phyloP scores from a whole-genome alignment of 2,888 invertebrate genomes.

The Nematopogon swammerdamellus region DNA sequence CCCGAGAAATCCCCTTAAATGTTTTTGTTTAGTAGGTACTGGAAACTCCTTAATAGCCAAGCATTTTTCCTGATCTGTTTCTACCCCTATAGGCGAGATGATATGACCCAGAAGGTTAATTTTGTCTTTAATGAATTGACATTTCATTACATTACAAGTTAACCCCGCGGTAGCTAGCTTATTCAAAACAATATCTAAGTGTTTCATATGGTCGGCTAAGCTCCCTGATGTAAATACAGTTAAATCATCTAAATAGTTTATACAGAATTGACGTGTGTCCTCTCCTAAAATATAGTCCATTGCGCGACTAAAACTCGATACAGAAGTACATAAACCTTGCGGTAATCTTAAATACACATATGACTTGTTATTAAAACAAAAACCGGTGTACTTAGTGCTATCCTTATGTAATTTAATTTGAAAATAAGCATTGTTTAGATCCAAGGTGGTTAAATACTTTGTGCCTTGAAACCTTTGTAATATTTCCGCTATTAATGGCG shows the following conservation, averaged over 20 bases:
- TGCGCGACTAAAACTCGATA: conserved; percentile 7
- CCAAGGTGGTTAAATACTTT: conserved; percentile 11
- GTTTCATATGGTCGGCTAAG: conserved; percentile 6
- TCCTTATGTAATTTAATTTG: conserved; percentile 7
- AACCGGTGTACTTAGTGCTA: conserved; percentile 9
- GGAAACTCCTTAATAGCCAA: conserved; percentile 16
- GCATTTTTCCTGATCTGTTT: conserved; percentile 10
- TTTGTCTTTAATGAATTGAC: conserved; percentile 4
- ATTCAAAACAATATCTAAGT: conserved; percentile 5
- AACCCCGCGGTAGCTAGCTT: conserved; percentile 4
- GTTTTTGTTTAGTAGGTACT: conserved; percentile 14
- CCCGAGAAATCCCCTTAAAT: conserved; percentile 3
- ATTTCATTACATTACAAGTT: conserved; percentile 8
- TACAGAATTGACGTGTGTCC: conserved; percentile 8
- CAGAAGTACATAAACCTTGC: conserved; percentile 10
- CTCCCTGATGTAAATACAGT: conserved; percentile 4
- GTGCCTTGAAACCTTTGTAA: conserved; percentile 14
- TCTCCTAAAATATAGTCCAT: conserved; percentile 8
- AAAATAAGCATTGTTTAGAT: conserved; percentile 15
- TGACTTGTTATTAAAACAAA: conserved; percentile 7
- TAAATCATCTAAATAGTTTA: conserved; percentile 11
- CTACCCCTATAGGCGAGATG: conserved; percentile 4
- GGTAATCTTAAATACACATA: conserved; percentile 8
- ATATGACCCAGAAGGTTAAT: conserved; percentile 9
- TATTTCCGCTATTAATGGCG: conserved; percentile 12